Conservation (phyloP, 2,888 invertebrate genomes). For the Pyrgus malvae region DNA sequence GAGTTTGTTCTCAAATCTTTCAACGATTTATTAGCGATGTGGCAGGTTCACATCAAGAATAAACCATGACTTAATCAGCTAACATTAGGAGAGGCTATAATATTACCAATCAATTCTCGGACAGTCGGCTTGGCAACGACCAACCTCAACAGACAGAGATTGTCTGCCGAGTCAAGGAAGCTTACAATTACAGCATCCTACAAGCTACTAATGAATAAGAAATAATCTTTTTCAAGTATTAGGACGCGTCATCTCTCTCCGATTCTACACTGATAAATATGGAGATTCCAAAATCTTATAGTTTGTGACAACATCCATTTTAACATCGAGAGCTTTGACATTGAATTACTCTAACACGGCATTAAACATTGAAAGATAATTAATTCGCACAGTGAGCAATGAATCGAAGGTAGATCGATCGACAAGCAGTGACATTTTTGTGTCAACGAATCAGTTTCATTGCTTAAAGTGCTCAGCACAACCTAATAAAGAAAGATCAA, state of each 20-base stretch:
- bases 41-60: too few relatives aligned
- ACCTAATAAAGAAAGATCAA: slow-evolving; percentile 26
- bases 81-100: too few relatives aligned
- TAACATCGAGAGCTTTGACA: slow-evolving; percentile 18
- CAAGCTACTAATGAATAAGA: too few relatives aligned
- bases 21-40: too few relatives aligned
- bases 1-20: too few relatives aligned
- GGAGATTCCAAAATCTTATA: slow-evolving; percentile 9
- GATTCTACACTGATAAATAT: slow-evolving; percentile 13
- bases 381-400: slow-evolving; percentile 17
- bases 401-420: not conserved
- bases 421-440: slow-evolving; percentile 7
- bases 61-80: too few relatives aligned
- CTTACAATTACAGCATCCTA: too few relatives aligned
- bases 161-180: too few relatives aligned
- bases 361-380: slow-evolving; percentile 11
- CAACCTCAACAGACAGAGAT: too few relatives aligned
- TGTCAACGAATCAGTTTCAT: slow-evolving; percentile 1
- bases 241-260: not conserved
- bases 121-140: too few relatives aligned
- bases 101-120: too few relatives aligned
- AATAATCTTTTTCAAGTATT: too few relatives aligned
- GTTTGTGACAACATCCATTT: slow-evolving; percentile 13
- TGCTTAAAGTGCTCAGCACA: slow-evolving; percentile 20
- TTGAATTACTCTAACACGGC: slow-evolving; percentile 18